These are phyloP conservation scores for Anguilla japonica DNA, from an alignment of 2,113 vertebrate genomes.

Conservation along the genomic window DNA sequence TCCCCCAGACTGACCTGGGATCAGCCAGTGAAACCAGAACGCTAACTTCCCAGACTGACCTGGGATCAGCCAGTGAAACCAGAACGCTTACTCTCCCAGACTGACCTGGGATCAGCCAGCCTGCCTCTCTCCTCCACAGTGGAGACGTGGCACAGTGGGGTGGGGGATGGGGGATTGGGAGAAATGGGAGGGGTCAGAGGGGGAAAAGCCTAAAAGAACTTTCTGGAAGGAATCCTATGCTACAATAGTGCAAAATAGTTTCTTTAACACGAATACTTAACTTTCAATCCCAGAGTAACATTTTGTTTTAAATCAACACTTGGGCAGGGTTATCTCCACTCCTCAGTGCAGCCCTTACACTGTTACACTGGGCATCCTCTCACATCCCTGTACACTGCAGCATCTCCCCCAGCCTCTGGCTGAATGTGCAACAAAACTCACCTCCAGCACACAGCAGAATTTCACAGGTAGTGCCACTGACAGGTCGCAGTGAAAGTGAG, in stretches of 20 bases:
- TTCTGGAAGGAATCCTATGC: not conserved
- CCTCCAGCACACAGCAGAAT: too few species aligned
- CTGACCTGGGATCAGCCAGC: slow-evolving; percentile 34
- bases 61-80: too few species aligned
- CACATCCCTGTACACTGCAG: too few species aligned
- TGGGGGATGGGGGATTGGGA: slow-evolving; percentile 22
- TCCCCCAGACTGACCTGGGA: slow-evolving; percentile 35
- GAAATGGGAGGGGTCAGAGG: slow-evolving; percentile 26
- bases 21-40: too few species aligned
- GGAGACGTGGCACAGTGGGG: slow-evolving; percentile 65
- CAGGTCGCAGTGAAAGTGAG: too few species aligned
- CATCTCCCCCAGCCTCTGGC: too few species aligned
- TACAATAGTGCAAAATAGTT: not conserved
- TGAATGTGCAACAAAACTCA: too few species aligned
- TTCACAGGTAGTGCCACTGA: too few species aligned
- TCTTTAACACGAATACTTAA: not conserved
- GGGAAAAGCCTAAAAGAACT: slow-evolving; percentile 4
- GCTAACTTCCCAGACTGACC: too few species aligned
- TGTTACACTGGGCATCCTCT: too few species aligned
- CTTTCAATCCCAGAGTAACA: not conserved
- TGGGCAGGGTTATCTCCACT: too few species aligned
- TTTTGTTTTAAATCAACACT: not conserved
- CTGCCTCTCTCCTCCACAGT: slow-evolving; percentile 23
- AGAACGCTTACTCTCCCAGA: slow-evolving; percentile 31
- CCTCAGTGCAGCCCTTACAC: too few species aligned